Conservation (phyloP, 92 coral and sea anemone species). For the Siderastrea siderea region DNA sequence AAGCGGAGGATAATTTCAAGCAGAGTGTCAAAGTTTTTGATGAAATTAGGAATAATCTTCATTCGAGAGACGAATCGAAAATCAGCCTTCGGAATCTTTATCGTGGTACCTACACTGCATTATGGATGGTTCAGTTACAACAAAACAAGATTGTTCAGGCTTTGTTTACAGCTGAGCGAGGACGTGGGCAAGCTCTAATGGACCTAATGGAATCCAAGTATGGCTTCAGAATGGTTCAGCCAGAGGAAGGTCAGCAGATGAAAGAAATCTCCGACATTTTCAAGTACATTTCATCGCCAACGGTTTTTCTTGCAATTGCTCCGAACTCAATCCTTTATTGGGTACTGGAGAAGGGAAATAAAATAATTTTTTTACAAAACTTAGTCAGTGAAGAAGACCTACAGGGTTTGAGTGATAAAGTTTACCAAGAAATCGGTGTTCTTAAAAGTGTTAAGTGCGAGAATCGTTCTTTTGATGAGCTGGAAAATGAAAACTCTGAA, state of each 20-base stretch:
- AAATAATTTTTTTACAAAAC: neutral
- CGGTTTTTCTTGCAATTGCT: neutral
- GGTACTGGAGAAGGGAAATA: neutral
- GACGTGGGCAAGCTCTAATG: neutral
- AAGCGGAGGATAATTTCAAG: neutral
- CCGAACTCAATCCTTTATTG: neutral
- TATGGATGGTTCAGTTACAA: slow-evolving; percentile 10
- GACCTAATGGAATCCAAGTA: slow-evolving; percentile 13
- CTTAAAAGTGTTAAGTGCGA: neutral
- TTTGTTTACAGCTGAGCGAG: neutral
- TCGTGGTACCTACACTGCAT: neutral
- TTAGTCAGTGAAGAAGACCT: neutral
- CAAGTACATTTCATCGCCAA: neutral
- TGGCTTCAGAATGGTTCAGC: neutral
- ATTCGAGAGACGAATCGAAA: slow-evolving; percentile 4
- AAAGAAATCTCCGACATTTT: neutral
- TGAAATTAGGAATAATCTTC: neutral
- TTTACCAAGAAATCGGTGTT: neutral
- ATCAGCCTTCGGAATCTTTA: neutral
- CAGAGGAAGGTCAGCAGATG: neutral
- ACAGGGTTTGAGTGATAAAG: neutral
- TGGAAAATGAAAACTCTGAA: too few species aligned
- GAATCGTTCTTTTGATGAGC: neutral
- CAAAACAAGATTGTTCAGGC: neutral
- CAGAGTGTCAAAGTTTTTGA: neutral